Base-by-base conservation (phyloP, 2,113 vertebrate genomes). In the Cryptotis parvus region DNA sequence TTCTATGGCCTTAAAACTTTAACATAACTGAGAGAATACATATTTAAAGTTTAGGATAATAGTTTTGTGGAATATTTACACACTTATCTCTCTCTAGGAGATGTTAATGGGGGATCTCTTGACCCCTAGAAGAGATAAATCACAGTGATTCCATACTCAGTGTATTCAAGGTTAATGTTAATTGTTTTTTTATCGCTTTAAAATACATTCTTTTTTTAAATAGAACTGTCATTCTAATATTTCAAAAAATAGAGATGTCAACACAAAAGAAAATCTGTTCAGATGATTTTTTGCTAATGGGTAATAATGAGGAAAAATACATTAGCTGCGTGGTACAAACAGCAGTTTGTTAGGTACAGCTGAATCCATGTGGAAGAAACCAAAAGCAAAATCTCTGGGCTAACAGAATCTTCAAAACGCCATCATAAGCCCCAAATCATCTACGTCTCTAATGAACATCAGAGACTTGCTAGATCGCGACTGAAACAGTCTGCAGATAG, bases 151-250 rank as follows among this genome's bases (percentile, higher is more conserved):
- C 90, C 41, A 66, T 52, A 72, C 3, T 9, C 82, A 74, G 78
- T 33, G n/a, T n/a, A 88, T 73, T 76, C 76, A 80, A 95, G 27
- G 65, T 22, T 75, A 63, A 81, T 14, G 49, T 6, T 74, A 66
- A 49, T 52, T 77, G 10, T 52, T 16, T 90, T 69, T 91, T 85
- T 70, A 80, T 26, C 69, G 29, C 2, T 6, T 94, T 86, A 83
- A 75, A 85, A 31, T 65, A 31, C 18, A 68, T 52, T 52, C 68
- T 8, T 15, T 70, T 65, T 49, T 49, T 29, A 9, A 58, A 58
- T 80, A 87, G 72, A 90, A 81, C 16, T 45, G 20, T 49, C 84
- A 91, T 22, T 39, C 24, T 35, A 55, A 61, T 49, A 87, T 87
- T 29, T 41, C 10, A 65, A 45, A 82, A 72, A 52, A 82, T 63